Conservation (phyloP, 2,113 vertebrate genomes). For the Gulo gulo region DNA sequence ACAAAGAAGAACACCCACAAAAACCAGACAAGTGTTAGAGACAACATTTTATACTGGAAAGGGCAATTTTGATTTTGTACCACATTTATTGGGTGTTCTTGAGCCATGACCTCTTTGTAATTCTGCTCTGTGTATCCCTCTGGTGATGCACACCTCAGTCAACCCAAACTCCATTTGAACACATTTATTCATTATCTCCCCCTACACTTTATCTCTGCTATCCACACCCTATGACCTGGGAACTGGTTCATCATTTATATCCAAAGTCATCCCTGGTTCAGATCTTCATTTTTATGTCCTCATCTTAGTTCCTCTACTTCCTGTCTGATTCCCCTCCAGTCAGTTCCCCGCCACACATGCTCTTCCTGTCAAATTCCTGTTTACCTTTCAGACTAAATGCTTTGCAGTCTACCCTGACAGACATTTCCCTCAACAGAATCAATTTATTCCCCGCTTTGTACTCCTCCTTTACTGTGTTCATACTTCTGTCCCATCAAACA, state of each 20-base stretch:
- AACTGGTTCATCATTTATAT: neutral
- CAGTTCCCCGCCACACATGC: too few species aligned
- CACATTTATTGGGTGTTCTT: neutral
- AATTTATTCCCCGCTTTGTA: fast-evolving
- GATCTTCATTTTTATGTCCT: neutral
- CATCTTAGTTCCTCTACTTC: neutral
- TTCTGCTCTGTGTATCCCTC: neutral
- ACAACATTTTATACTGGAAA: neutral
- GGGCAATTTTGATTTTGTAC: neutral
- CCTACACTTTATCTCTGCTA: too few species aligned
- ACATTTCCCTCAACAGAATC: neutral
- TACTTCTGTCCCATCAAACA: neutral
- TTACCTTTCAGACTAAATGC: neutral
- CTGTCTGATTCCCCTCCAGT: neutral
- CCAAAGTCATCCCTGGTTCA: neutral
- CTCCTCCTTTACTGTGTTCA: neutral
- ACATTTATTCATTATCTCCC: neutral
- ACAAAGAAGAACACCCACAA: neutral
- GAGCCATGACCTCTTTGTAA: neutral
- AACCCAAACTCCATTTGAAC: neutral
- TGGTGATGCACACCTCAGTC: too few species aligned
- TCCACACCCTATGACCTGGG: neutral
- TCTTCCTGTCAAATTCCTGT: neutral
- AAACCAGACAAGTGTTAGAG: neutral
- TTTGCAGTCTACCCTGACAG: neutral